Evolutionary conservation across 2,113 vertebrate species (phyloP).

Genomic region (Oncorhynchus nerka): DNA sequence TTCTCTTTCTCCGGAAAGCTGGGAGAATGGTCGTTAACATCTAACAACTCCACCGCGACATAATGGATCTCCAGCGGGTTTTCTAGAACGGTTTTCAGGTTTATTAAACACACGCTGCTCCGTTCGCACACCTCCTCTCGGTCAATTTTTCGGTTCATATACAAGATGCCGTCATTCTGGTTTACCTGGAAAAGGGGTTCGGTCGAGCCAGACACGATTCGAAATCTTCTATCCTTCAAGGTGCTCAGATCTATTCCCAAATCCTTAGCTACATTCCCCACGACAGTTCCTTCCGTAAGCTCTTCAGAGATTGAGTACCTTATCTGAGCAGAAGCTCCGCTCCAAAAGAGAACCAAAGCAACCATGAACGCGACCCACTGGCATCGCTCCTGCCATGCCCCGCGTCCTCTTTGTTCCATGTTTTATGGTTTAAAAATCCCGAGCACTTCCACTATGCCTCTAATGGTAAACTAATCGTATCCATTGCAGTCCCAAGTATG

Average conservation of each 20-base stretch:
- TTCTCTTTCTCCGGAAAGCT: conserved; percentile 60
- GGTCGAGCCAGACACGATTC: conserved; percentile 53
- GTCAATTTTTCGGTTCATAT: conserved; percentile 51
- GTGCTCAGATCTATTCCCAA: conserved; percentile 51
- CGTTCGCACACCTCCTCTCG: conserved; percentile 62
- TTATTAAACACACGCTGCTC: conserved; percentile 59
- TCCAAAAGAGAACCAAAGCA: conserved; percentile 18
- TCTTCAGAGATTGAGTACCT: conserved; percentile 61
- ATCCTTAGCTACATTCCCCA: conserved; percentile 66
- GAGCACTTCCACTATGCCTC: not conserved
- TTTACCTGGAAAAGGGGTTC: conserved; percentile 53
- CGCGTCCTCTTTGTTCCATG: conserved; percentile 31
- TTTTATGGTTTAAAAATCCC: not conserved
- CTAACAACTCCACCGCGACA: conserved; percentile 75
- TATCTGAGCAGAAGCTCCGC: conserved; percentile 46
- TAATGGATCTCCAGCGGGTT: conserved; percentile 80
- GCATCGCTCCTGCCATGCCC: conserved; percentile 6
- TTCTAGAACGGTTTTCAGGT: conserved; percentile 65
- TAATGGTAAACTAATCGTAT: not conserved
- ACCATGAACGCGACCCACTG: conserved; percentile 36
- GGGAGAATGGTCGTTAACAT: conserved; percentile 79
- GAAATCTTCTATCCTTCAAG: conserved; percentile 47
- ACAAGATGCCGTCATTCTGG: conserved; percentile 42
- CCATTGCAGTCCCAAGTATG: not conserved
- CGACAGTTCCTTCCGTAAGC: conserved; percentile 37